Percentiles rank a stretch among this genome's conserved stretches.
Evolutionary conservation across 2,113 vertebrate species (phyloP).

Genomic region (Seriola aureovittata): DNA sequence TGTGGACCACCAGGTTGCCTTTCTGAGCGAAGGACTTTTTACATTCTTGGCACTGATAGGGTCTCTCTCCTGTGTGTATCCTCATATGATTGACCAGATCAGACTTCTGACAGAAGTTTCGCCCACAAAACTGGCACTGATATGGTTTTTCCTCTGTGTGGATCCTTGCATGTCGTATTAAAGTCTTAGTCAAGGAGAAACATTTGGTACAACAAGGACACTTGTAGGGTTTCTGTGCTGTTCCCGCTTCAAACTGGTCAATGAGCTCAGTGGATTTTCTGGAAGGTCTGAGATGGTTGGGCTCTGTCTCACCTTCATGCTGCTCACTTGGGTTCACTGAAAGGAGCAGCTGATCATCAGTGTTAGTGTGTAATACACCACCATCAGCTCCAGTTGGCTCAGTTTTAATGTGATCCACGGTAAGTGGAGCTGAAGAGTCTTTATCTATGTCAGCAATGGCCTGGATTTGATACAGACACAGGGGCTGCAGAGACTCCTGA

Average conservation of each 20-base stretch:
- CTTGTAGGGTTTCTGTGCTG: slow-evolving; percentile 45
- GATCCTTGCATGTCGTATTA: slow-evolving; percentile 45
- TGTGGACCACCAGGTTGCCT: slow-evolving; percentile 51
- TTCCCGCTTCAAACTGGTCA: slow-evolving; percentile 23
- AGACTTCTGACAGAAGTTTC: slow-evolving; percentile 59
- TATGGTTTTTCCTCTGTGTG: slow-evolving; percentile 43
- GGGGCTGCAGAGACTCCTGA: slow-evolving; percentile 44
- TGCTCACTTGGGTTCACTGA: not conserved
- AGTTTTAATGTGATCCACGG: slow-evolving; percentile 18
- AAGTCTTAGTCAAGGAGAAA: slow-evolving; percentile 58
- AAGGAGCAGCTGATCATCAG: not conserved
- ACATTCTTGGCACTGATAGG: slow-evolving; percentile 37
- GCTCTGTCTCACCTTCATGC: not conserved
- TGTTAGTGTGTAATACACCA: not conserved
- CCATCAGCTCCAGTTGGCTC: slow-evolving; percentile 15
- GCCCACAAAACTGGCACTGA: slow-evolving; percentile 43
- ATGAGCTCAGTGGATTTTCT: slow-evolving; percentile 3
- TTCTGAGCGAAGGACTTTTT: slow-evolving; percentile 49
- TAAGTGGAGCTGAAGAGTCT: not conserved
- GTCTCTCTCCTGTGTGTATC: slow-evolving; percentile 35
- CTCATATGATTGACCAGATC: slow-evolving; percentile 52
- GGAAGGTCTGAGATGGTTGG: not conserved
- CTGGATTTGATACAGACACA: slow-evolving; percentile 55
- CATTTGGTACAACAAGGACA: slow-evolving; percentile 51
- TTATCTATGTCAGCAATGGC: slow-evolving; percentile 29